Base-by-base conservation (phyloP, 37 sponge, comb jelly and placozoan genomes). In the Lycopodina hypogea region DNA sequence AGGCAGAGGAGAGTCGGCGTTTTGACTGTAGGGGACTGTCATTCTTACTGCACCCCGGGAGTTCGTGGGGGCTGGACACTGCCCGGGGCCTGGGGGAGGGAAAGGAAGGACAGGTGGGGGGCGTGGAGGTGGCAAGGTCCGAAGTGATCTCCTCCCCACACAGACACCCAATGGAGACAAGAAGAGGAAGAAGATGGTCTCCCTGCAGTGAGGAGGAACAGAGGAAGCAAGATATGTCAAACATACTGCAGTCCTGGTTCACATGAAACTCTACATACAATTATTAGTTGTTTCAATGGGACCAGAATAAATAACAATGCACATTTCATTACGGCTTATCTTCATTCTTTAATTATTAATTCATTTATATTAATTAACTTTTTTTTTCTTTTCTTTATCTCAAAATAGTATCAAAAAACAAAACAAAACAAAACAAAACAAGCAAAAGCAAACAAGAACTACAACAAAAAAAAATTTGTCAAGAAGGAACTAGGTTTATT, bases 131-230 rank as follows among this genome's bases (percentile, higher is more conserved):
- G 61, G 29, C 17, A 7, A 15, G 61, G 17, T 7, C 24, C 61
- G 24, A 29, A 6, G 24, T 7, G 15, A 70, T 42, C 11, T 19
- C 35, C 26, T 23, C 7, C 15, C 77, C 63, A 59, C 22, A 57
- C 6, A 40, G 24, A 67, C 78, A 78, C 23, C 78, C 78, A 7
- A 78, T 42, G 38, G 68, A 68, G 2, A 78, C 55, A 26, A 78
- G 78, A 15, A 78, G 52, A 50, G 78, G 78, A 3, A 78, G 67
- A 17, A 78, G 53, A 14, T 58, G 23, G 3, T 76, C 76, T 76
- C 35, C 3, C 76, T 76, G 76, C 45, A 42, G 28, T 29, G 34
- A 38, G 68, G 21, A 71, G 26, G 71, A 26, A 42, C 18, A 45
- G 24, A 71, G 12, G 71, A 6, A 37, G 69, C 8, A 32, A n/a